phyloP scores from a whole-genome alignment of 2,113 vertebrate genomes.

The Delphinus delphis region DNA sequence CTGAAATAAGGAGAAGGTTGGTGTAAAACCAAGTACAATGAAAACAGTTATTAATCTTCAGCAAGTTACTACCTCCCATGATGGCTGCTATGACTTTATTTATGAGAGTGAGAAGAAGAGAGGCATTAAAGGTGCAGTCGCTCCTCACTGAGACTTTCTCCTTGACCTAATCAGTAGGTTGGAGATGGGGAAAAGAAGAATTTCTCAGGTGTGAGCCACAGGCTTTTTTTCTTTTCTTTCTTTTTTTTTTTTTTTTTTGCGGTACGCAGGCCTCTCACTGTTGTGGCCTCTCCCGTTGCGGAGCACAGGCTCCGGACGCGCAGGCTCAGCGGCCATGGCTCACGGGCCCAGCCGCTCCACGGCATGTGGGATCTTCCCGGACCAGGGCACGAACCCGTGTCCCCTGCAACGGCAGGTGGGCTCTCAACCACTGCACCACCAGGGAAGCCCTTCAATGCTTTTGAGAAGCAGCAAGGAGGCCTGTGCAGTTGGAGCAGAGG shows the following conservation, averaged over 20 bases:
- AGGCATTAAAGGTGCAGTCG: accelerated
- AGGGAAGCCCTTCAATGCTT: neutral
- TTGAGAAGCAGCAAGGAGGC: neutral
- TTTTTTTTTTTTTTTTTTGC: no score
- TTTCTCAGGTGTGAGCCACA: neutral
- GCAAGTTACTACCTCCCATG: neutral
- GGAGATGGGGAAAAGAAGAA: neutral
- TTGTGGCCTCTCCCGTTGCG: no score
- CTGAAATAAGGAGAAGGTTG: neutral
- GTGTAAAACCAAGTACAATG: neutral
- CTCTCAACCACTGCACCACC: no score
- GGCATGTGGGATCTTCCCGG: no score
- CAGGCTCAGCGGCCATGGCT: no score
- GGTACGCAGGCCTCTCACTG: no score
- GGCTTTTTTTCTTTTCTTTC: neutral
- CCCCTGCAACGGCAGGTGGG: accelerated
- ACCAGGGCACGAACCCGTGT: no score
- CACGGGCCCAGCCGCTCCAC: no score
- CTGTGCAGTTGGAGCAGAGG: neutral
- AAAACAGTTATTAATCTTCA: neutral
- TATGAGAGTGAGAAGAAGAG: neutral
- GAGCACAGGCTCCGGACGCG: no score
- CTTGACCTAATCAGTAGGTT: neutral
- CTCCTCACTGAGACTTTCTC: no score
- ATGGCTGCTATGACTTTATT: neutral